A percentile compares a stretch with the other conserved stretches of the same genome.
These are phyloP conservation scores for Subacronicta megacephala DNA, from an alignment of 2,888 invertebrate species.

Conservation along the genomic window DNA sequence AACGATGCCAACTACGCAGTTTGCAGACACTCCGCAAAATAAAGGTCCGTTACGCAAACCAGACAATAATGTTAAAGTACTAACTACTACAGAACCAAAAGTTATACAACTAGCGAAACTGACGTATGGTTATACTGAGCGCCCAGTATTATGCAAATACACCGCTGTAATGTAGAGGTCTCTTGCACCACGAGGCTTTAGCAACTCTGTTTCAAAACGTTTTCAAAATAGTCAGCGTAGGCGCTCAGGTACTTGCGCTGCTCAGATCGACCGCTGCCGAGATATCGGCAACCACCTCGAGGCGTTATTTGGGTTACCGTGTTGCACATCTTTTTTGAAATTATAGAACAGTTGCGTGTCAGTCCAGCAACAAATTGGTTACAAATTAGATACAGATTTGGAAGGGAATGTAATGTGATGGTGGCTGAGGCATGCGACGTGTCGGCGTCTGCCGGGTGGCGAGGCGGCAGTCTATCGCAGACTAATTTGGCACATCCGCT, in stretches of 20 bases:
- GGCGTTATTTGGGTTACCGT: conserved; percentile 62
- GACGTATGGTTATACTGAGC: conserved; percentile 74
- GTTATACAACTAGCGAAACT: conserved; percentile 80
- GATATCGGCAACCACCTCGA: conserved; percentile 64
- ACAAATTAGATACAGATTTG: conserved; percentile 68
- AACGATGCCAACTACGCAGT: conserved; percentile 78
- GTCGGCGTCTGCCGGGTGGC: conserved; percentile 85
- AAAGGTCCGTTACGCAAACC: conserved; percentile 60
- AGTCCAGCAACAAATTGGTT: conserved; percentile 62
- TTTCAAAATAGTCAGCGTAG: conserved; percentile 83
- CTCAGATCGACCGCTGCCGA: conserved; percentile 65
- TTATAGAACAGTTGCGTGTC: conserved; percentile 63
- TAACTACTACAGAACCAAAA: conserved; percentile 62
- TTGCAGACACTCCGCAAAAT: conserved; percentile 36
- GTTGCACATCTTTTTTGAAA: conserved; percentile 64
- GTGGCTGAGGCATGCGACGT: conserved; percentile 85
- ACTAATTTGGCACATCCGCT: conserved; percentile 89
- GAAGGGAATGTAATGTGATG: conserved; percentile 73
- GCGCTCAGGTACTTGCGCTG: conserved; percentile 69
- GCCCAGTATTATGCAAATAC: conserved; percentile 87
- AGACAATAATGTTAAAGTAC: conserved; percentile 65
- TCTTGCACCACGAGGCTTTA: conserved; percentile 86
- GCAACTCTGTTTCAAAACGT: conserved; percentile 86
- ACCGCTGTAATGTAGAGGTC: conserved; percentile 80
- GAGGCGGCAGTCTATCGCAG: conserved; percentile 78